Base-by-base conservation (phyloP, 2,113 vertebrate genomes). In the Rhinichthys klamathensis region DNA sequence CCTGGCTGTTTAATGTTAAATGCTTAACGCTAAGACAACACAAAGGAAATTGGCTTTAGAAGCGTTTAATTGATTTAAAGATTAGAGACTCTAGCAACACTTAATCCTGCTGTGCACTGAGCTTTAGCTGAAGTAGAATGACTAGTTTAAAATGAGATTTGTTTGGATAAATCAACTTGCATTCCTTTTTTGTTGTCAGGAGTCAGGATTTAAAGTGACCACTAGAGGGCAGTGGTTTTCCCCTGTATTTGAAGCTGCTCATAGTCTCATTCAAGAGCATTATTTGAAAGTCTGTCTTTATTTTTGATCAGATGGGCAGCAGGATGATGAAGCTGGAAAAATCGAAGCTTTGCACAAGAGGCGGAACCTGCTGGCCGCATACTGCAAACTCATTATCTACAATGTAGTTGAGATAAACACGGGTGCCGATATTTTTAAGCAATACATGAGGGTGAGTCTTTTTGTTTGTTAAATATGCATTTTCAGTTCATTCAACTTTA, bases 311-410 rank as follows among this genome's bases (percentile, higher is more conserved):
- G 98, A 99, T 93, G 98, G 98, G 77, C 98, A 99, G 89, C 98
- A 99, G 89, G 98, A 99, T 25, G 98, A 99, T 58, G 98, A 99
- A 95, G 98, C 98, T 58, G 96, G 97, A 87, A 99, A 99, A 94
- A 99, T 99, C 73, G 98, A 99, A 96, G 98, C 98, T 41, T 94
- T 99, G 91, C 98, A 99, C 93, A 99, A 99, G 94, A 97, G 98
- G 91, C 96, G 98, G 93, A 99, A 99, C 92, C 96, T 99, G 49
- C 95, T 99, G 85, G 98, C 98, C 90, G 98, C 97, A 83, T 99
- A 98, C 92, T 99, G 97, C 95, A 99, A 99, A 92, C 96, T 99
- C 78, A 99, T 99, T 94, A 98, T 99, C 88, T 99, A 98, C 93
- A 99, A 98, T 91, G 98, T 99, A 88, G 98, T 99, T 86, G 98